A percentile compares a stretch with the other conserved stretches of the same genome.
phyloP scores from a whole-genome alignment of 30 jellyfish, hydroid and myxozoan species.

The Rhopilema esculentum region DNA sequence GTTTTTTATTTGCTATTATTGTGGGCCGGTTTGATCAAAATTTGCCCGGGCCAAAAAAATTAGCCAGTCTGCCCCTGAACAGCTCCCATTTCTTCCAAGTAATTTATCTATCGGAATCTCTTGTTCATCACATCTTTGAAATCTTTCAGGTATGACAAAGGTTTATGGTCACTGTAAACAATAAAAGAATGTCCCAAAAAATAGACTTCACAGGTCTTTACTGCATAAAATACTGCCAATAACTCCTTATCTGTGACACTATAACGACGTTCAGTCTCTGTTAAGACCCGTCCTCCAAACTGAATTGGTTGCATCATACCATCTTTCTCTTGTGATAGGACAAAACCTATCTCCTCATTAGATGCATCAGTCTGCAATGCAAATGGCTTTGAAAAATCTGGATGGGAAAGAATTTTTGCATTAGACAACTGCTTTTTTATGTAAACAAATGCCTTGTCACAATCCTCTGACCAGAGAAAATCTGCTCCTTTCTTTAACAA shows the following conservation, averaged over 20 bases:
- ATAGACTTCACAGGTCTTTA: constrained; percentile 16
- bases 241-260: not conserved
- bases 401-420: not conserved
- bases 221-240: not conserved
- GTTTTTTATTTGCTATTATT: too few relatives aligned
- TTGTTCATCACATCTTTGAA: too few relatives aligned
- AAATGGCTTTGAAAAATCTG: constrained; percentile 11
- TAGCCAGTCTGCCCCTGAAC: too few relatives aligned
- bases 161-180: too few relatives aligned
- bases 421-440: not conserved
- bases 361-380: constrained; percentile 9
- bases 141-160: too few relatives aligned
- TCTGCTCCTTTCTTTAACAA: too few relatives aligned
- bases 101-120: too few relatives aligned
- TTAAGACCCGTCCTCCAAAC: constrained; percentile 17
- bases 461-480: too few relatives aligned
- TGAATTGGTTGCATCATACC: constrained; percentile 1
- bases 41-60: too few relatives aligned
- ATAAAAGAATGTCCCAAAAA: not conserved
- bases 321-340: constrained; percentile 1
- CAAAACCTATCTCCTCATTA: constrained; percentile 9
- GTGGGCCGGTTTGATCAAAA: too few relatives aligned
- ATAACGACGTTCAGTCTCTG: constrained; percentile 8
- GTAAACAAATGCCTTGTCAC: too few relatives aligned
- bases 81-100: too few relatives aligned